Percentiles rank a stretch among this genome's conserved stretches.
phyloP scores from a whole-genome alignment of 2,797 vertebrate species.

The Rhinoraja longicauda region DNA sequence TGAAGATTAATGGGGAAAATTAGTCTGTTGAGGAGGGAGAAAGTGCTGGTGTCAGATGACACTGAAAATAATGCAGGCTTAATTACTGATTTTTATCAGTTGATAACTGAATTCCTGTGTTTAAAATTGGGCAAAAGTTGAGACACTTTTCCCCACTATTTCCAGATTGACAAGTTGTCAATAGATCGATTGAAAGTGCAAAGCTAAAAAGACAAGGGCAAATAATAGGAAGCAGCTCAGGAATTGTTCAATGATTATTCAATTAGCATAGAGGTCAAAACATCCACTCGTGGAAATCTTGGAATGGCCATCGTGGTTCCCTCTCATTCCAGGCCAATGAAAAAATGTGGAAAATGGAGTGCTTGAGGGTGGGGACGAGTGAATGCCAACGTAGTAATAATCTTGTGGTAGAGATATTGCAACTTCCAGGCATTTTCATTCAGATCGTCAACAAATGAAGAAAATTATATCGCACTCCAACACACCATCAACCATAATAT shows the following conservation, averaged over 20 bases:
- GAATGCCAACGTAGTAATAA: neutral
- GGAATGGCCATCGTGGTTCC: too few species aligned
- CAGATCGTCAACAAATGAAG: neutral
- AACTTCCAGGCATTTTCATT: neutral
- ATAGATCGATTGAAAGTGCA: neutral
- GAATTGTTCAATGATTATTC: neutral
- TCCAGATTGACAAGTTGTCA: neutral
- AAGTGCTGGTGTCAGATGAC: neutral
- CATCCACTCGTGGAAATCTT: neutral
- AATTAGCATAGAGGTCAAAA: neutral
- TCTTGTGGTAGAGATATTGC: neutral
- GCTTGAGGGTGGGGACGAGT: neutral
- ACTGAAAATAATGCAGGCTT: neutral
- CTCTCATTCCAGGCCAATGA: neutral
- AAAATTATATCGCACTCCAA: neutral
- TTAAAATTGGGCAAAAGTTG: neutral
- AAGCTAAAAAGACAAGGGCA: neutral
- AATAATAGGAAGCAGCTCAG: neutral
- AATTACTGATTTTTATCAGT: neutral
- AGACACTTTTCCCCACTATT: neutral
- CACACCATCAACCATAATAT: neutral
- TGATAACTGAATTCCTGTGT: neutral
- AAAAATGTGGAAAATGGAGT: neutral
- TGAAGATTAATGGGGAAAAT: neutral
- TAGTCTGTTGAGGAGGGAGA: neutral